phyloP scores from a whole-genome alignment of 2,888 invertebrate species.

The Eupsilia transversa region DNA sequence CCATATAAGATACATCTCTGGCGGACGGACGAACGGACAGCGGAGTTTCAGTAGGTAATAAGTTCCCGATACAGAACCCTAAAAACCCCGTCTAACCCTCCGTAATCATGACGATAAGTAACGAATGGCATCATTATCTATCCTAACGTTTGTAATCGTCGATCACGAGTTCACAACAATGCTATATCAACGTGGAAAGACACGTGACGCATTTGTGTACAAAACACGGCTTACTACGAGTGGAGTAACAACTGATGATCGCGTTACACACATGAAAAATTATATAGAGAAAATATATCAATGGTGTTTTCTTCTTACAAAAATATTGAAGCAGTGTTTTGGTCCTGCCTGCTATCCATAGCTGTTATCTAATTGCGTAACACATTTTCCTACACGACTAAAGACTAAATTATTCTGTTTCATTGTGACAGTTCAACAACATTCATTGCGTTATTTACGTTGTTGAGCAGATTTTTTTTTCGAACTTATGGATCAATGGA shows the following conservation, averaged over 20 bases:
- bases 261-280: constrained; percentile 23
- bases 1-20: not conserved
- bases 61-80: not conserved
- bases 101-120: constrained; percentile 4
- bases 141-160: constrained; percentile 30
- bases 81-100: not conserved
- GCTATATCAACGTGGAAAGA: constrained; percentile 34
- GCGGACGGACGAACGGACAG: not conserved
- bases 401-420: too few relatives aligned
- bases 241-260: constrained; percentile 22
- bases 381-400: too few relatives aligned
- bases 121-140: constrained; percentile 30
- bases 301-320: too few relatives aligned
- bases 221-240: constrained; percentile 44
- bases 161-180: constrained; percentile 50
- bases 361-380: too few relatives aligned
- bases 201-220: constrained; percentile 57
- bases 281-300: too few relatives aligned
- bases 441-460: too few relatives aligned
- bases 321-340: too few relatives aligned
- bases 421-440: too few relatives aligned
- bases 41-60: not conserved
- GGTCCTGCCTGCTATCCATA: too few relatives aligned
- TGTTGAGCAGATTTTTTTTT: too few relatives aligned
- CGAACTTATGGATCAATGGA: too few relatives aligned